Conservation (phyloP, 1,140 invertebrate genomes). For the Pseudomyrmex flavicornis region DNA sequence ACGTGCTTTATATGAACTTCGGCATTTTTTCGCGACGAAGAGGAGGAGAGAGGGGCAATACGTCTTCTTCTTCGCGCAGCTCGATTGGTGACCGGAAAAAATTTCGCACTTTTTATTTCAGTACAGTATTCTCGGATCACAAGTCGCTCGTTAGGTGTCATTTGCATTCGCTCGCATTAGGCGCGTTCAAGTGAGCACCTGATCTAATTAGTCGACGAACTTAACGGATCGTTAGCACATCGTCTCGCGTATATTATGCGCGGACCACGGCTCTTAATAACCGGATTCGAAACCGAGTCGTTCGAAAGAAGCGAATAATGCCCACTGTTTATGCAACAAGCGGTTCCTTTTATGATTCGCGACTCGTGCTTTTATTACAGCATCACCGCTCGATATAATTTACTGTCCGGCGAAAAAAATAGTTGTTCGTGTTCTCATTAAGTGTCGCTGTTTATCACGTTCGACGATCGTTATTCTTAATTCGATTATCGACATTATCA, state of each 20-base stretch:
- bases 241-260: constrained; percentile 64
- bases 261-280: constrained; percentile 42
- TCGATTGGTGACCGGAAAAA: constrained; percentile 63
- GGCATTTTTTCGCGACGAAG: too few species aligned
- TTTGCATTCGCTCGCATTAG: constrained; percentile 70
- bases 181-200: constrained; percentile 42
- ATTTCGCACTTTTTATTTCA: constrained; percentile 49
- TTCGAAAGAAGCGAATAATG: constrained; percentile 30
- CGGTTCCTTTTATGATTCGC: background rate
- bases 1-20: too few species aligned
- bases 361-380: too few species aligned
- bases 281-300: constrained; percentile 6
- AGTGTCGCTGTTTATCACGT: too few species aligned
- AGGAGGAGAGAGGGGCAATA: too few species aligned
- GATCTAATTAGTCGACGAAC: constrained; percentile 70
- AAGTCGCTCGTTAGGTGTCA: constrained; percentile 70
- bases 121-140: background rate
- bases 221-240: constrained; percentile 68
- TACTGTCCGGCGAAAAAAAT: too few species aligned
- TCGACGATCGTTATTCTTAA: too few species aligned
- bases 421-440: too few species aligned
- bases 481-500: too few species aligned
- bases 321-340: constrained; percentile 31
- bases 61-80: constrained; percentile 3
- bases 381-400: too few species aligned